Evolutionary conservation across 1,140 invertebrate genomes (phyloP), one percentile per base, ranked within the genome.

Genomic region (Drosophila sechellia): DNA sequence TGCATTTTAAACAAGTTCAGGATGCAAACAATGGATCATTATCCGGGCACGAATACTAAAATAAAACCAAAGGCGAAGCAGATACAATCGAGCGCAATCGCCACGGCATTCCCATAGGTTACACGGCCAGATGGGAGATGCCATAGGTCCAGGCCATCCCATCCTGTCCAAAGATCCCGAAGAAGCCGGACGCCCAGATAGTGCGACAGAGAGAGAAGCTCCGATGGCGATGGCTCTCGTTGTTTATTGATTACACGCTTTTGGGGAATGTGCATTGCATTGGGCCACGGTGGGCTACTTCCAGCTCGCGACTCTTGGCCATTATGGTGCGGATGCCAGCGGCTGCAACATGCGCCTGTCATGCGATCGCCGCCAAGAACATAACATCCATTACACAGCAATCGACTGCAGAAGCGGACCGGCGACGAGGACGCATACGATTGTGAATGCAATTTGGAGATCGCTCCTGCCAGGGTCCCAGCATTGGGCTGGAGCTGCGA

Each of bases 241-340:
- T 87, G 83, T 87, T 87, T 87, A 87, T 87, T 87, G 84, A 87
- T 87, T 89, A 87, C 84, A 87, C 84, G 84, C 84, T 89, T 87
- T 87, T 87, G 79, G 84, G 83, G 84, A 89, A 87, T 84, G 84
- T 85, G 68, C 68, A 53, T 61, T 89, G 79, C 83, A 89, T 57
- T 77, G 75, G 79, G 52, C 71, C 77, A 64, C 64, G 65, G 57
- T 63, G 68, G 80, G 76, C 59, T 61, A 37, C 56, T 54, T 11
- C 35, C 52, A 57, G 55, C 52, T 71, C 52, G 65, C 34, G 71
- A 60, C 69, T 77, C 77, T 81, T 87, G 79, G 84, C 84, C 84
- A 87, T 87, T 84, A 89, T 87, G 84, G 84, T 89, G 84, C 84
- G 84, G 79, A 89, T 89, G 84, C 84, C 84, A 87, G 73, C 84